Conservation (phyloP, 2,797 vertebrate genomes). For the Coilia nasus region DNA sequence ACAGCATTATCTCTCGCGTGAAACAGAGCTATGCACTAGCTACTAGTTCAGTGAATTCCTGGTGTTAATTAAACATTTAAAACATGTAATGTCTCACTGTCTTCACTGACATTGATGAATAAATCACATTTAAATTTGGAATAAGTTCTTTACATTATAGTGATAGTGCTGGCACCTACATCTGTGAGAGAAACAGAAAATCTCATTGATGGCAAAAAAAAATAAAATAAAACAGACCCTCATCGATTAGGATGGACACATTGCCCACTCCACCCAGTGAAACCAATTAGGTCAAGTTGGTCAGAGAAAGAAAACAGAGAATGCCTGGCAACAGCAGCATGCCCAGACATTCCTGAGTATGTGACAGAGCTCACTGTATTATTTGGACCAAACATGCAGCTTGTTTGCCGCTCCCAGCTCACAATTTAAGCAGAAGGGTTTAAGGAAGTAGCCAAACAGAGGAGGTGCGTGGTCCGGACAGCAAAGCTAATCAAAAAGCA, state of each 20-base stretch:
- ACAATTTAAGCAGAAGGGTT: background rate
- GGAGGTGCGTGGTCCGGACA: background rate
- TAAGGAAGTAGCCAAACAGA: background rate
- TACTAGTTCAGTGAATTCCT: background rate
- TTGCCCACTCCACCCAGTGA: background rate
- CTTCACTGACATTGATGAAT: no score
- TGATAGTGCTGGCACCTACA: no score
- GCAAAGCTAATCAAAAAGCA: background rate
- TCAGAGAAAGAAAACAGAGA: background rate
- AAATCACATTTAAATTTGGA: no score
- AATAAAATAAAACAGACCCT: no score
- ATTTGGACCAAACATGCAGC: background rate
- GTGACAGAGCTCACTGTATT: background rate
- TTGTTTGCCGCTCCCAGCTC: background rate
- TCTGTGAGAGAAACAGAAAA: background rate
- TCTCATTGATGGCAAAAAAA: background rate
- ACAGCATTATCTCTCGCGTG: constrained; percentile 9
- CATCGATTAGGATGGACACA: background rate
- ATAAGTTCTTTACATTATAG: no score
- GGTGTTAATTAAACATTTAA: no score
- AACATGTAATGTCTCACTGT: no score
- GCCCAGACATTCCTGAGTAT: constrained; percentile 2
- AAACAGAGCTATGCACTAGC: background rate
- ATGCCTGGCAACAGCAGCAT: background rate
- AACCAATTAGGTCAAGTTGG: constrained; percentile 13